A percentile compares a stretch with the other conserved stretches of the same genome.
phyloP scores from a whole-genome alignment of 2,797 vertebrate species.

The Spinus olivaceus region DNA sequence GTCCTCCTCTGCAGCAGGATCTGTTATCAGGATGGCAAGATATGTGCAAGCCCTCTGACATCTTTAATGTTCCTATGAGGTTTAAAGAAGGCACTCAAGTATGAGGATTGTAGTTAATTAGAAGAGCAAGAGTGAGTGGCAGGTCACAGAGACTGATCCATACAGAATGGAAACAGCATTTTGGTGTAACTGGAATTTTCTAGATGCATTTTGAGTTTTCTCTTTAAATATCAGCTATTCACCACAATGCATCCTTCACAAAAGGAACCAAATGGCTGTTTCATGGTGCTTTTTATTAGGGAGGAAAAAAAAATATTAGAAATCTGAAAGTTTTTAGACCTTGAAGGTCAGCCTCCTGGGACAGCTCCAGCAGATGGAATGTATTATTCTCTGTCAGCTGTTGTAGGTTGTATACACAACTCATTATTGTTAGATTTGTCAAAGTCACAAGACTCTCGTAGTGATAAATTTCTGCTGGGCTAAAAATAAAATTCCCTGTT shows the following conservation, averaged over 20 bases:
- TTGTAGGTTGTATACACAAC: constrained; percentile 74
- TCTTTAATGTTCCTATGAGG: background rate
- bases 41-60: background rate
- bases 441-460: constrained; percentile 28
- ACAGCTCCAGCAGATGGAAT: constrained; percentile 74
- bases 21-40: background rate
- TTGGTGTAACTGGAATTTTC: background rate
- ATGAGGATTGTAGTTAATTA: background rate
- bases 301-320: background rate
- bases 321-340: constrained; percentile 14
- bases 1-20: background rate
- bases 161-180: background rate
- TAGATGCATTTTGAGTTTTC: background rate
- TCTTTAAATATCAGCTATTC: background rate
- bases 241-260: background rate
- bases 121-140: background rate
- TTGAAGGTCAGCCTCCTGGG: constrained; percentile 74
- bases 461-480: constrained; percentile 51
- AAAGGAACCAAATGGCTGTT: background rate
- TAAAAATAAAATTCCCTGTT: constrained; percentile 4
- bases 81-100: background rate
- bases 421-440: constrained; percentile 75
- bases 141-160: background rate
- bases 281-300: background rate
- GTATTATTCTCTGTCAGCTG: constrained; percentile 73